phyloP scores from a whole-genome alignment of 23 tunicate genomes.

The Ascidia mentula region DNA sequence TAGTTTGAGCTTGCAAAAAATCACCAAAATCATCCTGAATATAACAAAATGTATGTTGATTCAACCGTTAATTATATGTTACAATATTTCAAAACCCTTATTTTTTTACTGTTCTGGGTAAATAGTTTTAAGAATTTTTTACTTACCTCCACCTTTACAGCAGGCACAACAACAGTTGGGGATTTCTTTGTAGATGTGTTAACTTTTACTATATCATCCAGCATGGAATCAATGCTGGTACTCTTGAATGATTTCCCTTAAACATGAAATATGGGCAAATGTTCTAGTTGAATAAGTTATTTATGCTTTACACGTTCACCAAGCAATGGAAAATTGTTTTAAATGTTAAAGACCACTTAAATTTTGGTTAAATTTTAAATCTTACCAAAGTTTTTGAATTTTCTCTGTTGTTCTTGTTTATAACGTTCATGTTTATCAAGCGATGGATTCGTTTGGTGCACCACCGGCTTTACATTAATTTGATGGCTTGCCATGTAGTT shows the following conservation, averaged over 20 bases:
- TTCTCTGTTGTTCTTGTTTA: conserved; percentile 54
- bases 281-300: not conserved
- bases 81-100: too few species aligned
- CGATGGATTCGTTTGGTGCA: not conserved
- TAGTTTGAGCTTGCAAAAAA: conserved; percentile 55
- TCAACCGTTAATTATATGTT: too few species aligned
- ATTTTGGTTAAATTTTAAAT: too few species aligned
- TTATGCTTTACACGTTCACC: too few species aligned
- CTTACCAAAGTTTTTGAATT: conserved; percentile 41
- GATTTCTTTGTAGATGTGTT: not conserved
- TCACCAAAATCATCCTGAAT: conserved; percentile 81
- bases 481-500: not conserved
- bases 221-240: conserved; percentile 31
- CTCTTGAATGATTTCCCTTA: conserved; percentile 8
- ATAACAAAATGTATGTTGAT: too few species aligned
- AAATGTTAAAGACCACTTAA: not conserved
- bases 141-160: too few species aligned
- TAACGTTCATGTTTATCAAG: conserved; percentile 41
- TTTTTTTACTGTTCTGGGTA: too few species aligned
- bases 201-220: conserved; percentile 11
- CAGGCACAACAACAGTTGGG: too few species aligned
- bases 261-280: not conserved
- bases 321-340: not conserved
- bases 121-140: too few species aligned
- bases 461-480: not conserved